A percentile compares a stretch with the other conserved stretches of the same genome.
Conservation (phyloP, 2,888 invertebrate genomes). For the Blera fallax region DNA sequence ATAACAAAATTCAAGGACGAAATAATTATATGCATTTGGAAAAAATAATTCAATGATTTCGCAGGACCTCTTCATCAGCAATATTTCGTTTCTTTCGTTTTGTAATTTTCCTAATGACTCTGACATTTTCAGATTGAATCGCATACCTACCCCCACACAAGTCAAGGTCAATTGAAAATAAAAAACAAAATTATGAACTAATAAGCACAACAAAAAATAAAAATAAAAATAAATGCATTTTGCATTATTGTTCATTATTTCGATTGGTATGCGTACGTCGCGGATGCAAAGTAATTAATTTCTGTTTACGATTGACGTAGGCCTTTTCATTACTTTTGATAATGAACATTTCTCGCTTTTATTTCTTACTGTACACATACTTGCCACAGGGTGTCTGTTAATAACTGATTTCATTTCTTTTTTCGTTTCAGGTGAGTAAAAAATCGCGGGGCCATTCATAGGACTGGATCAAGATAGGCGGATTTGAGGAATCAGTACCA, state of each 20-base stretch:
- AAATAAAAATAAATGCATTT: not conserved
- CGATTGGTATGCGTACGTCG: not conserved
- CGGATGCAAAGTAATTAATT: not conserved
- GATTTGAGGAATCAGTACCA: too few species aligned
- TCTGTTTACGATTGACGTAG: not conserved
- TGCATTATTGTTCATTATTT: not conserved
- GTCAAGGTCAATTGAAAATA: conserved; percentile 7
- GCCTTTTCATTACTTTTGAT: not conserved
- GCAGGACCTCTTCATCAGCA: conserved; percentile 23
- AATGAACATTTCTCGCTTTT: too few species aligned
- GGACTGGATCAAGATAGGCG: too few species aligned
- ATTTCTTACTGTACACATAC: too few species aligned
- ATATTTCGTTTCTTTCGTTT: conserved; percentile 1
- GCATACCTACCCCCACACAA: not conserved
- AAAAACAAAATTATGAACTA: not conserved
- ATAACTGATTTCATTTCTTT: too few species aligned
- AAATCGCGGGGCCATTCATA: not conserved
- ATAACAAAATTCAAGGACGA: not conserved
- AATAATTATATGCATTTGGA: conserved; percentile 11
- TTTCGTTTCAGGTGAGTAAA: not conserved
- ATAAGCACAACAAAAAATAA: not conserved
- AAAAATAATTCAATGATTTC: conserved; percentile 3
- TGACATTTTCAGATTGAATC: conserved; percentile 9
- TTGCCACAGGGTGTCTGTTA: too few species aligned
- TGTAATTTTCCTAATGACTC: conserved; percentile 46